phyloP scores from a whole-genome alignment of 2,113 vertebrate genomes.

The Apaloderma vittatum region DNA sequence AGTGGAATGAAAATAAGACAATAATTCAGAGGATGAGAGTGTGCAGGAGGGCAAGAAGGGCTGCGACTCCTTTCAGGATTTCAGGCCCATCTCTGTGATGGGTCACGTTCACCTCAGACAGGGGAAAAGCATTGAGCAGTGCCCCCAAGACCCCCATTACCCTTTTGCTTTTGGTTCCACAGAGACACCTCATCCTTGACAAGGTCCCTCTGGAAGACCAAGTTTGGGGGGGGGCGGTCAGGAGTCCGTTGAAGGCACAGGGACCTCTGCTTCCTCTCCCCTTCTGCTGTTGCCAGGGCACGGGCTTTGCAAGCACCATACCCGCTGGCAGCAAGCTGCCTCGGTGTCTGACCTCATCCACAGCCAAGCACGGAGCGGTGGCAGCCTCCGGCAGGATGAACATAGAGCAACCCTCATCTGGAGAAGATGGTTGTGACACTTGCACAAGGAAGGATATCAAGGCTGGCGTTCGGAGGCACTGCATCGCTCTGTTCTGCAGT shows the following conservation, averaged over 20 bases:
- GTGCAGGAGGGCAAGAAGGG: slow-evolving; percentile 69
- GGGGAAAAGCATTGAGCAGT: neutral
- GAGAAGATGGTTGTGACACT: neutral
- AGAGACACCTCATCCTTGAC: neutral
- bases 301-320: neutral
- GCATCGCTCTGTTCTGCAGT: neutral
- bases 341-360: neutral
- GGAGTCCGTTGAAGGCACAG: neutral
- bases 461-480: neutral
- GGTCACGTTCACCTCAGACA: slow-evolving; percentile 42
- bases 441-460: neutral
- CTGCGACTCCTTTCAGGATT: slow-evolving; percentile 71
- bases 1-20: slow-evolving; percentile 78
- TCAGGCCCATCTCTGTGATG: slow-evolving; percentile 48
- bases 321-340: neutral
- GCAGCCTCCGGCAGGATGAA: neutral
- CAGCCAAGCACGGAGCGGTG: neutral
- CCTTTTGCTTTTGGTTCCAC: neutral
- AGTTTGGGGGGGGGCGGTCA: neutral
- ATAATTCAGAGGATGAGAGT: slow-evolving; percentile 72
- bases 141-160: neutral
- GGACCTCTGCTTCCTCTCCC: neutral
- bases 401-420: neutral
- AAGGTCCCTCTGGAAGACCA: neutral
- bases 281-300: neutral